A percentile compares a stretch with the other conserved stretches of the same genome.
These are phyloP conservation scores for Cartodere bifasciata DNA, from an alignment of 2,888 invertebrate genomes.

Conservation along the genomic window DNA sequence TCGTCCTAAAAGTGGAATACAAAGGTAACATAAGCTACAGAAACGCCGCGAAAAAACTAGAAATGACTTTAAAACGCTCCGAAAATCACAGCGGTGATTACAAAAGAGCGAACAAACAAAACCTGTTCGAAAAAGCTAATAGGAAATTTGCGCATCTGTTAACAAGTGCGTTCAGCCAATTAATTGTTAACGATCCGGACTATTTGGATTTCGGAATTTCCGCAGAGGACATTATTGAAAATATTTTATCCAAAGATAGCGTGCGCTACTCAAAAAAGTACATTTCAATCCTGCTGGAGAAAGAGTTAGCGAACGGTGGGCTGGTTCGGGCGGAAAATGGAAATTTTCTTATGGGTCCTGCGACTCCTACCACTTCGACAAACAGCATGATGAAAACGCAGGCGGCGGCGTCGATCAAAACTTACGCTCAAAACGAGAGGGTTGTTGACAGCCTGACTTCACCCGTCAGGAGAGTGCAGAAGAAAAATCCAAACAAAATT, in stretches of 20 bases:
- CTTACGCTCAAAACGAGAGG: no score
- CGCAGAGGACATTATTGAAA: constrained; percentile 51
- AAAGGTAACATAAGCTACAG: constrained; percentile 78
- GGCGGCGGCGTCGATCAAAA: no score
- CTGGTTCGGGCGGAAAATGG: constrained; percentile 55
- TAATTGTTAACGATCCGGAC: constrained; percentile 58
- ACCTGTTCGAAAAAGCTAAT: constrained; percentile 19
- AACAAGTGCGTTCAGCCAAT: constrained; percentile 55
- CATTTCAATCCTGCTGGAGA: constrained; percentile 51
- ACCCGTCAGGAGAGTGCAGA: no score
- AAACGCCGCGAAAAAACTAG: constrained; percentile 56
- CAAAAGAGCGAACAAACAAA: constrained; percentile 13
- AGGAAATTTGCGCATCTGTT: constrained; percentile 39
- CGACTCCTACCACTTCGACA: no score
- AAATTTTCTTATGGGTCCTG: constrained; percentile 53
- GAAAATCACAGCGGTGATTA: constrained; percentile 7
- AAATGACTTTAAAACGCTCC: neutral
- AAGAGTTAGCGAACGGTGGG: constrained; percentile 56
- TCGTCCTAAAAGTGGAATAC: constrained; percentile 71
- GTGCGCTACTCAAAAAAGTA: constrained; percentile 49
- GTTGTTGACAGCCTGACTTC: no score
- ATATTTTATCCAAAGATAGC: constrained; percentile 50
- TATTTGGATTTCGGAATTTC: constrained; percentile 60
- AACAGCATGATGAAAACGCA: no score
- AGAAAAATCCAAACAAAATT: no score